Conservation (phyloP, 2,888 invertebrate species). For the Tenthredo distinguenda region DNA sequence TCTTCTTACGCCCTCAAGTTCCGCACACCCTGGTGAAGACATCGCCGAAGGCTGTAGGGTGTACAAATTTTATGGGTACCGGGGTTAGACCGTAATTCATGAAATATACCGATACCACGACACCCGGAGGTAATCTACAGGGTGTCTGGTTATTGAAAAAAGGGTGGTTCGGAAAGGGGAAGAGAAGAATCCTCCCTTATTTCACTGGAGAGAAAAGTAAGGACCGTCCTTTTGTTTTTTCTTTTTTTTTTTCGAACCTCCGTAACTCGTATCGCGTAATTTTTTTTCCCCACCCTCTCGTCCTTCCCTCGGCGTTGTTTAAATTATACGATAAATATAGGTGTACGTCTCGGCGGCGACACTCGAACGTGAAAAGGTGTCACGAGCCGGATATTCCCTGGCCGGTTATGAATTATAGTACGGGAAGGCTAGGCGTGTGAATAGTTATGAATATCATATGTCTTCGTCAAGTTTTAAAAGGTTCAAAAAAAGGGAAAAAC, state of each 20-base stretch:
- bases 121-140: not conserved
- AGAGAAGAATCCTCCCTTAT: not conserved
- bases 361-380: slow-evolving; percentile 37
- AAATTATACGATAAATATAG: not conserved
- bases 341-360: not conserved
- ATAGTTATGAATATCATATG: slow-evolving; percentile 36
- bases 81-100: slow-evolving; percentile 32
- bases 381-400: slow-evolving; percentile 16
- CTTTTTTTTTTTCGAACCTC: not conserved
- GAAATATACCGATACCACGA: slow-evolving; percentile 21
- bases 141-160: slow-evolving; percentile 10
- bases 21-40: slow-evolving; percentile 13
- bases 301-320: not conserved
- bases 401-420: slow-evolving; percentile 20
- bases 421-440: not conserved
- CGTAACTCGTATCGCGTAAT: not conserved
- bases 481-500: slow-evolving; percentile 11
- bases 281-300: not conserved
- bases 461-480: slow-evolving; percentile 36
- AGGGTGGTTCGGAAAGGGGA: not conserved
- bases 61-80: slow-evolving; percentile 26
- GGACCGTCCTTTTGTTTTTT: not conserved
- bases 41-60: not conserved
- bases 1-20: not conserved
- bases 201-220: not conserved